Percentiles rank a stretch among this genome's conserved stretches.
Conservation (phyloP, 1,140 invertebrate genomes). For the Xylocopa sonorina region DNA sequence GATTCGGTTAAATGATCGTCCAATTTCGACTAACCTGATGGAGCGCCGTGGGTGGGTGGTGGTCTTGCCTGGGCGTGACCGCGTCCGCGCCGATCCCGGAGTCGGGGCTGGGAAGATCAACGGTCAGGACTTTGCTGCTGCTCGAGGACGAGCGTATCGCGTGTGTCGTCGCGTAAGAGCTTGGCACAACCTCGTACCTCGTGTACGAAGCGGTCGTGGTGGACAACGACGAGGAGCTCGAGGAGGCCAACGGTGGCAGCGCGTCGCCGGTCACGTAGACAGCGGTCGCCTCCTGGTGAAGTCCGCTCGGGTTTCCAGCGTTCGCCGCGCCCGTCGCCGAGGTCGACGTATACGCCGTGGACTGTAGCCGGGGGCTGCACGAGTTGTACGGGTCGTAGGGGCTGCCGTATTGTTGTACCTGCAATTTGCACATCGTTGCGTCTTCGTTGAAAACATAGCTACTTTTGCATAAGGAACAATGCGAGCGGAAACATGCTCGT, state of each 20-base stretch:
- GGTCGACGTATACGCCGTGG: conserved; percentile 80
- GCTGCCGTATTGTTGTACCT: conserved; percentile 80
- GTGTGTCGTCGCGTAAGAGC: conserved; percentile 79
- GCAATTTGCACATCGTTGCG: conserved; percentile 1
- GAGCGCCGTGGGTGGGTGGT: conserved; percentile 84
- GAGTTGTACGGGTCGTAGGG: conserved; percentile 82
- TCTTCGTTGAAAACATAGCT: background rate
- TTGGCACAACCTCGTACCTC: conserved; percentile 80
- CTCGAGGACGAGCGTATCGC: conserved; percentile 80
- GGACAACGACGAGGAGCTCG: conserved; percentile 76
- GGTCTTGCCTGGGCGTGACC: conserved; percentile 93
- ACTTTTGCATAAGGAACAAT: too few species aligned
- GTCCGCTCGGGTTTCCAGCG: conserved; percentile 74
- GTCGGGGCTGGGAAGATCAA: conserved; percentile 95
- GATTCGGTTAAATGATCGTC: too few species aligned
- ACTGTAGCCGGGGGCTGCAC: conserved; percentile 82
- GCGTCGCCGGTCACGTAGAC: conserved; percentile 78
- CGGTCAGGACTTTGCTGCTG: conserved; percentile 89
- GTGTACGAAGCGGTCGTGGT: conserved; percentile 79
- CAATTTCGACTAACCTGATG: conserved; percentile 91
- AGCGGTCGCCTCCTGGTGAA: conserved; percentile 77
- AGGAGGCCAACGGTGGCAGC: conserved; percentile 79
- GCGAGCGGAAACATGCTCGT: too few species aligned
- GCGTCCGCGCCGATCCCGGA: conserved; percentile 95
- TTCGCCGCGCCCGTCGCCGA: conserved; percentile 77